These are phyloP conservation scores for Ramazzottius varieornatus DNA, from an alignment of 2,888 invertebrate species.

Conservation along the genomic window DNA sequence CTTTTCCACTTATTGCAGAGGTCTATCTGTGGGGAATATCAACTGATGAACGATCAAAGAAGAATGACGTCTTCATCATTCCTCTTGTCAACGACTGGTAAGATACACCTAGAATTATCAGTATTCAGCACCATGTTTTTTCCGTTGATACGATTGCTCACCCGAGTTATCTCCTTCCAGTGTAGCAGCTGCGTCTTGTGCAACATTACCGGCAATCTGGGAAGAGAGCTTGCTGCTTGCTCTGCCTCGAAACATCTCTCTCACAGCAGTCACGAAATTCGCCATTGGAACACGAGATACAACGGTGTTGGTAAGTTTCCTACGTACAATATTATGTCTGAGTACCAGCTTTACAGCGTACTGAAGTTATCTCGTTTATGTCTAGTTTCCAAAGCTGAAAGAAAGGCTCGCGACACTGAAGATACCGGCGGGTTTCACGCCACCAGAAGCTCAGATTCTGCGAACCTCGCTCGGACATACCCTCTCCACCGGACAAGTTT, in stretches of 20 bases:
- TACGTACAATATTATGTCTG: no score
- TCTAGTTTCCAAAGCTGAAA: neutral
- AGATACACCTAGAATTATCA: neutral
- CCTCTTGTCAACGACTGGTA: neutral
- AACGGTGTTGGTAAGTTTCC: neutral
- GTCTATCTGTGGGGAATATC: neutral
- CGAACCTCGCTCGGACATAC: neutral
- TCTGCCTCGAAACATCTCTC: neutral
- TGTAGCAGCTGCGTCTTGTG: neutral
- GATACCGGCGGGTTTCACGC: neutral
- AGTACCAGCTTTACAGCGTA: no score
- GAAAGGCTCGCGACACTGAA: neutral
- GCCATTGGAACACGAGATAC: neutral
- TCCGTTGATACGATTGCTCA: no score
- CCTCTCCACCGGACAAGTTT: neutral
- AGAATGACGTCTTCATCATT: neutral
- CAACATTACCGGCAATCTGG: neutral
- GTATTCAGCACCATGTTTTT: no score
- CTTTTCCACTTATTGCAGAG: no score
- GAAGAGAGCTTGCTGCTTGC: neutral
- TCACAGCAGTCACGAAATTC: neutral
- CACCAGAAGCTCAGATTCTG: neutral
- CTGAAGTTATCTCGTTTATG: no score
- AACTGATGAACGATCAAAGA: neutral
- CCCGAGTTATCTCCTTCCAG: no score